phyloP scores from a whole-genome alignment of 2,888 invertebrate species.

The Rhorus exstirpatorius region DNA sequence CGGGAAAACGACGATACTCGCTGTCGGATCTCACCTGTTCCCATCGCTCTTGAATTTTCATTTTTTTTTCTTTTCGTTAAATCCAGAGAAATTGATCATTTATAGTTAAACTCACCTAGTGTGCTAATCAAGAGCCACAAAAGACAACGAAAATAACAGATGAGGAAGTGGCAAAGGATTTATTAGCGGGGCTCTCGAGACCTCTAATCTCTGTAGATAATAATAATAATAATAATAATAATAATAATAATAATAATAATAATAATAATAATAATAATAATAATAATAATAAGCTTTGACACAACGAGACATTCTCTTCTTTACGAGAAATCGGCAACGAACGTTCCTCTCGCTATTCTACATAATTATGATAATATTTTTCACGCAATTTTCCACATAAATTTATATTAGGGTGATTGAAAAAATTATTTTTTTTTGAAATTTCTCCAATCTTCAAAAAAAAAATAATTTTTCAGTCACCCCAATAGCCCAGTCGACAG shows the following conservation, averaged over 20 bases:
- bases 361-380: constrained; percentile 36
- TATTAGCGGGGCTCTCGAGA: constrained; percentile 37
- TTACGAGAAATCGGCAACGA: constrained; percentile 50
- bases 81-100: constrained; percentile 26
- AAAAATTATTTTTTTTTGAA: neutral
- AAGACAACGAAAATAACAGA: constrained; percentile 36
- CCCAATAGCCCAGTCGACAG: too few relatives aligned
- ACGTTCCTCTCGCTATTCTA: constrained; percentile 45
- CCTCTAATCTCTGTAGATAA: constrained; percentile 55
- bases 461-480: neutral
- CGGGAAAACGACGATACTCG: constrained; percentile 37
- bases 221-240: constrained; percentile 48
- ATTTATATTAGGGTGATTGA: constrained; percentile 16
- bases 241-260: constrained; percentile 57
- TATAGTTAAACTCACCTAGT: constrained; percentile 48
- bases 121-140: constrained; percentile 55
- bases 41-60: neutral
- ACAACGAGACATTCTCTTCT: constrained; percentile 62
- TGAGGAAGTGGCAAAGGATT: constrained; percentile 15
- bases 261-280: too few relatives aligned
- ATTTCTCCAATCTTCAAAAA: neutral
- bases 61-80: neutral
- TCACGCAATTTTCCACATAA: constrained; percentile 18
- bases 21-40: constrained; percentile 32
- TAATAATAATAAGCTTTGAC: too few relatives aligned